Evolutionary conservation across 2,113 vertebrate genomes (phyloP).

Genomic region (Hyla sarda): DNA sequence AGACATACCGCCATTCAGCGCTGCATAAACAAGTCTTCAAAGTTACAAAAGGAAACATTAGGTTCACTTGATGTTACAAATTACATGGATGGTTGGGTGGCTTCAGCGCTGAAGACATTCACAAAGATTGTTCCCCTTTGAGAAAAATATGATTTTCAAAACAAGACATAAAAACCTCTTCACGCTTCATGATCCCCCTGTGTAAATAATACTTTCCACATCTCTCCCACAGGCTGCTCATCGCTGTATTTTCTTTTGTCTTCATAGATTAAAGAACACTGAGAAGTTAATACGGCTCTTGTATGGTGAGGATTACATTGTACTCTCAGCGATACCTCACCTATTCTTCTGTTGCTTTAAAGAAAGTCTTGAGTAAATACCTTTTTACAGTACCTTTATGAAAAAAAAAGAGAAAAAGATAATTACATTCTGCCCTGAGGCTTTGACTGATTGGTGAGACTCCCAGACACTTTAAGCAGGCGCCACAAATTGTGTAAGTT

Average conservation of each 20-base stretch:
- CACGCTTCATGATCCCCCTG: slow-evolving; percentile 49
- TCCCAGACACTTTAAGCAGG: slow-evolving; percentile 78
- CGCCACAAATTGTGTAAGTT: slow-evolving; percentile 79
- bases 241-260: neutral
- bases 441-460: slow-evolving; percentile 69
- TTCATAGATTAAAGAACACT: neutral
- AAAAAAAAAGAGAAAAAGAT: slow-evolving; percentile 64
- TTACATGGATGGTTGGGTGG: slow-evolving; percentile 54
- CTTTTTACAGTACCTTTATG: slow-evolving; percentile 62
- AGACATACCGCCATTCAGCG: slow-evolving; percentile 15
- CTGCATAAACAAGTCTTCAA: slow-evolving; percentile 50
- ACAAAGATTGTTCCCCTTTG: slow-evolving; percentile 25
- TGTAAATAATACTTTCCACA: slow-evolving; percentile 57
- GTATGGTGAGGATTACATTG: slow-evolving; percentile 57
- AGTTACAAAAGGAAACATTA: slow-evolving; percentile 47
- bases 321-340: slow-evolving; percentile 44
- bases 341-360: slow-evolving; percentile 55
- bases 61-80: slow-evolving; percentile 54
- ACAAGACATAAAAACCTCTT: slow-evolving; percentile 52
- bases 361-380: slow-evolving; percentile 62
- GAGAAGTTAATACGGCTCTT: slow-evolving; percentile 52
- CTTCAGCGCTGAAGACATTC: slow-evolving; percentile 45
- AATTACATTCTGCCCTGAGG: slow-evolving; percentile 76
- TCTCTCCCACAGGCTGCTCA: slow-evolving; percentile 1
- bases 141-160: slow-evolving; percentile 58